These are phyloP conservation scores for Aricia artaxerxes DNA, from an alignment of 2,888 invertebrate genomes.

Conservation along the genomic window DNA sequence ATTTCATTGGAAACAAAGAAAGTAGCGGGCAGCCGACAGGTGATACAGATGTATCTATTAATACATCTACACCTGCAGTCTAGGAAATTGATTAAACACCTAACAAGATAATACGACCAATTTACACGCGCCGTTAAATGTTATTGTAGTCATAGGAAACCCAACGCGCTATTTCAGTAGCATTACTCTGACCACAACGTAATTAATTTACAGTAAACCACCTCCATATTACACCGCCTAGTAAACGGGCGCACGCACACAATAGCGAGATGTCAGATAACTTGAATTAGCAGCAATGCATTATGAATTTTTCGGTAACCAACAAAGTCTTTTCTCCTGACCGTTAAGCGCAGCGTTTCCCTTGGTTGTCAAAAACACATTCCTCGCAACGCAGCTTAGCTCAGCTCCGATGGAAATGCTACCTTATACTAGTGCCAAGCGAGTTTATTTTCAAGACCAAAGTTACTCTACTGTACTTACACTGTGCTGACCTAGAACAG, in stretches of 20 bases:
- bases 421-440: too few relatives aligned
- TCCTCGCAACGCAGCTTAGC: neutral
- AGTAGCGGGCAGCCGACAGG: neutral
- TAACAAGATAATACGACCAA: slow-evolving; percentile 18
- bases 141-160: slow-evolving; percentile 3
- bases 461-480: neutral
- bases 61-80: slow-evolving; percentile 21
- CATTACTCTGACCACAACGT: neutral
- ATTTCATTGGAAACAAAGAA: slow-evolving; percentile 6
- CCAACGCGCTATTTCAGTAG: slow-evolving; percentile 2
- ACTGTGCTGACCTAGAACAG: neutral
- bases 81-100: slow-evolving; percentile 11
- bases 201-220: neutral
- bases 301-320: too few relatives aligned
- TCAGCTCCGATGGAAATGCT: too few relatives aligned
- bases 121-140: slow-evolving; percentile 12
- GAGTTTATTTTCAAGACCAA: neutral
- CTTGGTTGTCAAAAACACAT: neutral
- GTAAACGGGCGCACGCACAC: too few relatives aligned
- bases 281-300: too few relatives aligned
- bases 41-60: slow-evolving; percentile 18
- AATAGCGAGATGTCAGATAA: too few relatives aligned
- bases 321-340: too few relatives aligned
- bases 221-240: neutral
- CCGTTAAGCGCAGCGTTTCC: too few relatives aligned